Base-by-base conservation (phyloP, 1,140 invertebrate genomes). In the Papilio dardanus region DNA sequence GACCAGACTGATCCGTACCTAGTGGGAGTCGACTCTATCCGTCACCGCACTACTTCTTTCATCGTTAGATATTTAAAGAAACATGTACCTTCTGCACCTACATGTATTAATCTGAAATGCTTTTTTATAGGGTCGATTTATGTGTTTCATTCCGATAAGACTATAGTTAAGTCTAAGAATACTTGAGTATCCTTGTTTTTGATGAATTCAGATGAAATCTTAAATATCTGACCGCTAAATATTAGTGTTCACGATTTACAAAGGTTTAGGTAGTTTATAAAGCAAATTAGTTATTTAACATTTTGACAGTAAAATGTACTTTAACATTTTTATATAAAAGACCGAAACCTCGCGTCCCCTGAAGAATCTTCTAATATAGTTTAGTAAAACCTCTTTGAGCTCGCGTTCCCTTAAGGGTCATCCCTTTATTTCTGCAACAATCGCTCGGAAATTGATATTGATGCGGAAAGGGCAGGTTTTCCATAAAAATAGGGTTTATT, bases 401-500 rank as follows among this genome's bases (percentile, higher is more conserved):
- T 80, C 78, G 74, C 86, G 86, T 84, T 86, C 89, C 90, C 89
- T 83, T 79, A 93, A 93, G 91, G 91, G 91, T 93, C 91, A 93
- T 92, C 91, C 91, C 89, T 92, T 92, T 91, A 90, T 93, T 92
- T 92, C 89, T 90, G 86, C 90, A 90, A 92, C 91, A 93, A 93
- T 93, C 90, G 88, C 89, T 84, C 79, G 86, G 89, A 93, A 93
- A 93, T 93, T 93, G 91, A 93, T 93, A 93, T 93, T 93, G 91
- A 92, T 93, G 91, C 87, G 87, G 86, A 91, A 91, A 92, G 91
- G 91, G 91, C 89, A 90, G 81, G 86, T 91, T 92, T 91, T 93
- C 91, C 90, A 93, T 93, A 93, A 93, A 93, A 93, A 93, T 92
- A 93, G 90, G 90, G 90, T 92, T 92, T 93, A 93, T 93, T 93